These are phyloP conservation scores for Diorhabda sublineata DNA, from an alignment of 1,140 invertebrate genomes.

Conservation along the genomic window DNA sequence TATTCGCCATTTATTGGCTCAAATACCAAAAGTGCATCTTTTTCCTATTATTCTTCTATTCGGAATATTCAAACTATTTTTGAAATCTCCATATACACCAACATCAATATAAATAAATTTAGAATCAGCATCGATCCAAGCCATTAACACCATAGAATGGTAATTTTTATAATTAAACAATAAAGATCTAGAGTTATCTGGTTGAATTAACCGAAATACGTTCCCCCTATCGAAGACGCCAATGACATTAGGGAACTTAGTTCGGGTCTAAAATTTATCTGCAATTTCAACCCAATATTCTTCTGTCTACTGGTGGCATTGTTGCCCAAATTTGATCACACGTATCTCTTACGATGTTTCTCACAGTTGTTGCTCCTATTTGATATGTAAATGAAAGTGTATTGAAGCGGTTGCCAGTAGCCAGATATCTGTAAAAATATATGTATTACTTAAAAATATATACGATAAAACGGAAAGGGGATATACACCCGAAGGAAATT, in stretches of 20 bases:
- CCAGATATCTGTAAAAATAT: conserved; percentile 15
- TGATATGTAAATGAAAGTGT: conserved; percentile 7
- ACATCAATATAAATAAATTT: neutral
- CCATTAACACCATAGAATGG: neutral
- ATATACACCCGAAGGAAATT: neutral
- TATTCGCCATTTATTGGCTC: too few relatives aligned
- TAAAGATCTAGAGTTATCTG: neutral
- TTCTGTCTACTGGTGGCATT: neutral
- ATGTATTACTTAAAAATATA: conserved; percentile 2
- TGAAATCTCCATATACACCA: neutral
- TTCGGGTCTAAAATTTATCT: conserved; percentile 22
- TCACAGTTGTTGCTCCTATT: conserved; percentile 5
- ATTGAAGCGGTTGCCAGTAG: neutral
- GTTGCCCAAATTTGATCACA: conserved; percentile 1
- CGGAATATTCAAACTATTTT: neutral
- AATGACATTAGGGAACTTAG: conserved; percentile 46
- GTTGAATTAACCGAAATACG: conserved; percentile 37
- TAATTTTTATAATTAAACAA: too few relatives aligned
- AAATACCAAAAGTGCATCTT: too few relatives aligned
- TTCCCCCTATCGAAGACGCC: conserved; percentile 44
- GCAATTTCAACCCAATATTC: conserved; percentile 10
- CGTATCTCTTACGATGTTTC: neutral
- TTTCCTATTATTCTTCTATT: too few relatives aligned
- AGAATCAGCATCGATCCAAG: neutral
- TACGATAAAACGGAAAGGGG: neutral